Evolutionary conservation across 2,888 invertebrate genomes (phyloP).

Genomic region (Bombyx huttoni): DNA sequence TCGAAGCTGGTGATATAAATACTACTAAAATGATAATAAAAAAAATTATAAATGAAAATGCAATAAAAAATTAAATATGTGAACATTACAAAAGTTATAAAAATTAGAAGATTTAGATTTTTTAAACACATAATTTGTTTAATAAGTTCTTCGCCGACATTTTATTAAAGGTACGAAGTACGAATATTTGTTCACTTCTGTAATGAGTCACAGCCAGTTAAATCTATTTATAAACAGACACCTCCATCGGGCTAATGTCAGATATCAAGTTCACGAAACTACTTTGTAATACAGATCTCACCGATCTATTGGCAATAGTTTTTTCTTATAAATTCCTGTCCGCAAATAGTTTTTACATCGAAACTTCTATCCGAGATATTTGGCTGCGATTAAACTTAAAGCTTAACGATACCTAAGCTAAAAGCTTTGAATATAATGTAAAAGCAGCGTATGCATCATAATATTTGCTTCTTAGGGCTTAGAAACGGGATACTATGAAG

Average conservation of each 20-base stretch:
- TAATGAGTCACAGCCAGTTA: slow-evolving; percentile 24
- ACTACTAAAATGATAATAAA: background rate
- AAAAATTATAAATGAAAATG: background rate
- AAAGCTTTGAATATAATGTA: background rate
- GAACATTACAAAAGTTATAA: background rate
- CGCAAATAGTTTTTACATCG: too few species aligned
- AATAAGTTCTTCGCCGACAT: background rate
- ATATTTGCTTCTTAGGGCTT: slow-evolving; percentile 60
- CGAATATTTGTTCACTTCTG: slow-evolving; percentile 15
- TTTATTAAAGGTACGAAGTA: background rate
- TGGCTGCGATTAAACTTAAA: background rate
- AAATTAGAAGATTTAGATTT: background rate
- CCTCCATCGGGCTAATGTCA: slow-evolving; percentile 32
- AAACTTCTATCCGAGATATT: background rate
- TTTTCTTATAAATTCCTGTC: background rate
- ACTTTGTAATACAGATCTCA: background rate
- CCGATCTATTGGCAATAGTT: background rate
- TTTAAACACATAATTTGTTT: background rate
- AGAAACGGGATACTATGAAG: slow-evolving; percentile 75
- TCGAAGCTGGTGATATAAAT: slow-evolving; percentile 48
- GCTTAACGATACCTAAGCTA: background rate
- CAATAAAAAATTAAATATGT: background rate
- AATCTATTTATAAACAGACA: slow-evolving; percentile 24
- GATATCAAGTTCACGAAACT: slow-evolving; percentile 8
- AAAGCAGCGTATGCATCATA: slow-evolving; percentile 45